These are phyloP conservation scores for Agonopterix alstromeriana DNA, from an alignment of 2,888 invertebrate species.

Conservation along the genomic window DNA sequence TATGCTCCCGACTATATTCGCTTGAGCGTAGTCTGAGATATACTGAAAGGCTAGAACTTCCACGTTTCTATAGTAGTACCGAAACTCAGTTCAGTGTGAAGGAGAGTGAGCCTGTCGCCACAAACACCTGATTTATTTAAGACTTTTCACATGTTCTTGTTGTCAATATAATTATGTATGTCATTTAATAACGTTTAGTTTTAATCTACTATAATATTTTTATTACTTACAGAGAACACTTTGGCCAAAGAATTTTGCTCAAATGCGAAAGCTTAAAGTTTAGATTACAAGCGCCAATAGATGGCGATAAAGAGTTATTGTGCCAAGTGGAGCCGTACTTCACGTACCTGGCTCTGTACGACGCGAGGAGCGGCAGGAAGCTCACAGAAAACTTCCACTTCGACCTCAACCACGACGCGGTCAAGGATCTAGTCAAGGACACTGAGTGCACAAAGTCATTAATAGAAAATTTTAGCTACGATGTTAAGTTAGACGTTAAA, in stretches of 20 bases:
- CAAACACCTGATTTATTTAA: too few relatives aligned
- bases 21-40: too few relatives aligned
- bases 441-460: conserved; percentile 66
- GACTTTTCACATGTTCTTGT: too few relatives aligned
- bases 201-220: not conserved
- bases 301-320: conserved; percentile 84
- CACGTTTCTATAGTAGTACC: too few relatives aligned
- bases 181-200: too few relatives aligned
- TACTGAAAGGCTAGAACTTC: too few relatives aligned
- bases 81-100: too few relatives aligned
- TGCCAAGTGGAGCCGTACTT: conserved; percentile 96
- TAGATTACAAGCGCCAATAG: conserved; percentile 87
- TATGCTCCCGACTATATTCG: too few relatives aligned
- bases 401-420: conserved; percentile 86
- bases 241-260: conserved; percentile 89
- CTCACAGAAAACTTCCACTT: conserved; percentile 96
- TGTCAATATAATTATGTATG: too few relatives aligned
- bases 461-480: conserved; percentile 70
- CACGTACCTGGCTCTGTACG: conserved; percentile 92
- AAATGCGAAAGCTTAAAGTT: conserved; percentile 90
- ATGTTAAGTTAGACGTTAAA: conserved; percentile 79
- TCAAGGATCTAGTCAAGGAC: conserved; percentile 75
- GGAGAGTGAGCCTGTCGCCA: too few relatives aligned
- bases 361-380: conserved; percentile 90
- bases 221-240: conserved; percentile 82